These are phyloP conservation scores for Pipistrellus kuhlii DNA, from an alignment of 2,797 vertebrate genomes.

Conservation along the genomic window DNA sequence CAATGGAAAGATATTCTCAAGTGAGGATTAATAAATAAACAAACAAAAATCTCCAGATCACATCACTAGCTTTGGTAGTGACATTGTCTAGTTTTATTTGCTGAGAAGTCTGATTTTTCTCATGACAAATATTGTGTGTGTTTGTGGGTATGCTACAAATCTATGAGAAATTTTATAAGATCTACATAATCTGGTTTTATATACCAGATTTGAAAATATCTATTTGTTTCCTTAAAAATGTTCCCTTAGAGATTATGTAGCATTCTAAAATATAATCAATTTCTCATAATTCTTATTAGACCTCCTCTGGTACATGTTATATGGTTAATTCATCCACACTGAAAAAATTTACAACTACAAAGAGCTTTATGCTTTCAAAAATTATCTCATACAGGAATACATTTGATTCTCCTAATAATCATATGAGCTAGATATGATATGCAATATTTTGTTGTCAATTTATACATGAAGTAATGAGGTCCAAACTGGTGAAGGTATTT, in stretches of 20 bases:
- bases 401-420: background rate
- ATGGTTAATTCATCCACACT: background rate
- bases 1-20: too few species aligned
- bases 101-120: background rate
- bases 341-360: background rate
- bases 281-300: background rate
- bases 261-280: background rate
- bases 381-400: background rate
- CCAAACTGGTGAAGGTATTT: background rate
- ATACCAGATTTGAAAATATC: conserved; percentile 10
- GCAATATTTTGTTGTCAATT: background rate
- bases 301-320: background rate
- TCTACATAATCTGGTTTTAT: background rate
- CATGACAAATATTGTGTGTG: background rate
- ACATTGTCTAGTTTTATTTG: conserved; percentile 11
- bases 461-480: background rate
- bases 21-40: too few species aligned
- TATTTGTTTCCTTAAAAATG: background rate
- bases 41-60: too few species aligned
- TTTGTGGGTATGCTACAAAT: background rate
- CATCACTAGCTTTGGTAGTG: background rate
- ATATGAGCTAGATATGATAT: background rate
- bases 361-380: background rate
- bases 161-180: conserved; percentile 13
- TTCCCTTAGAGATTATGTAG: background rate